Conservation (phyloP, 2,797 vertebrate species). For the Coendou prehensilis region DNA sequence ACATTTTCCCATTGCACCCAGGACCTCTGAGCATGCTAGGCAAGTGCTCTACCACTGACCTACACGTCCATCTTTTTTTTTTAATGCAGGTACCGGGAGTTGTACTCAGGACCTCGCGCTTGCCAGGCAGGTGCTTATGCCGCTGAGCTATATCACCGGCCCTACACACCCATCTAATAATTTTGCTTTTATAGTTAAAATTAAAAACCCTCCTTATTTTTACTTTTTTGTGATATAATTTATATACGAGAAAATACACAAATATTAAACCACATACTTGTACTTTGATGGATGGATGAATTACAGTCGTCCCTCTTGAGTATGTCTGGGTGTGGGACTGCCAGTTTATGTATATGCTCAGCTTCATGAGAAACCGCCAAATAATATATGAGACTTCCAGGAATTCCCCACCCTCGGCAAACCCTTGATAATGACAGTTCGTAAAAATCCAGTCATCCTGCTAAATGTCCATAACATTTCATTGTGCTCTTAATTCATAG, state of each 20-base stretch:
- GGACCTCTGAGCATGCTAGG: not conserved
- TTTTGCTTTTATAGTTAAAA: not conserved
- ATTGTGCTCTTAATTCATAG: not conserved
- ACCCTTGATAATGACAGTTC: not conserved
- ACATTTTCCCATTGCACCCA: not conserved
- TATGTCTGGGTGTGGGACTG: not conserved
- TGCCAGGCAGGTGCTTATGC: too few relatives aligned
- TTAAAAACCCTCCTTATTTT: not conserved
- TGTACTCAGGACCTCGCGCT: too few relatives aligned
- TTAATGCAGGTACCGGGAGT: too few relatives aligned
- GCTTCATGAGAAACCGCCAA: not conserved
- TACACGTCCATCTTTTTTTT: too few relatives aligned
- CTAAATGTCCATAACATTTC: not conserved
- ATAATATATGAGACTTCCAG: not conserved
- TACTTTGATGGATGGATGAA: not conserved
- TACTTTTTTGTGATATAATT: not conserved
- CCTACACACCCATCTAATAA: not conserved
- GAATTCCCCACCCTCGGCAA: not conserved
- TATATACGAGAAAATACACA: not conserved
- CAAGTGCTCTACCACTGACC: not conserved
- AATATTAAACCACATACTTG: not conserved
- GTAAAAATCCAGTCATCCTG: not conserved
- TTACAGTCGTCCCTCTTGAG: not conserved
- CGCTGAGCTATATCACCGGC: too few relatives aligned
- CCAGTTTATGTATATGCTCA: not conserved